Evolutionary conservation across 2,797 vertebrate species (phyloP).

Genomic region (Acanthis flammea): DNA sequence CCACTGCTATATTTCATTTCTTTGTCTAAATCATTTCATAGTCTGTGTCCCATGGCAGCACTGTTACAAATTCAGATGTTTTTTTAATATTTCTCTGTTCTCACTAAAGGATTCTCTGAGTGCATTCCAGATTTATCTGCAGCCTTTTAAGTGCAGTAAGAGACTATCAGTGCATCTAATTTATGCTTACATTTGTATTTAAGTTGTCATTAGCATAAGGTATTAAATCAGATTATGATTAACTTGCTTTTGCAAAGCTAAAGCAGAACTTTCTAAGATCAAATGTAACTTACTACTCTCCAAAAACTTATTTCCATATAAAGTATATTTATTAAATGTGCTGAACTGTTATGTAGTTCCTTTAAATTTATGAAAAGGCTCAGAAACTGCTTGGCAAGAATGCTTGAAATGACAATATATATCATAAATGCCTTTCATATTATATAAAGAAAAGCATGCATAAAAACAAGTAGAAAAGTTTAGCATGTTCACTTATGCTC

Average conservation of each 20-base stretch:
- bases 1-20: background rate
- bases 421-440: slow-evolving; percentile 43
- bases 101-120: slow-evolving; percentile 43
- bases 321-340: slow-evolving; percentile 76
- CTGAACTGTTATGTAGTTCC: slow-evolving; percentile 59
- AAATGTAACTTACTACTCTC: slow-evolving; percentile 68
- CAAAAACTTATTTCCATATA: slow-evolving; percentile 75
- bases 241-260: slow-evolving; percentile 68
- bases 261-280: slow-evolving; percentile 71
- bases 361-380: slow-evolving; percentile 75
- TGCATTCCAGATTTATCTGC: slow-evolving; percentile 64
- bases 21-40: background rate
- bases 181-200: slow-evolving; percentile 69
- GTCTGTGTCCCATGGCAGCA: background rate
- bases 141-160: slow-evolving; percentile 47
- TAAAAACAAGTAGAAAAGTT: slow-evolving; percentile 41
- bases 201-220: slow-evolving; percentile 62
- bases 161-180: slow-evolving; percentile 58
- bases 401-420: slow-evolving; percentile 61
- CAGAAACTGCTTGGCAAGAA: slow-evolving; percentile 62
- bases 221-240: slow-evolving; percentile 77
- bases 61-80: slow-evolving; percentile 12
- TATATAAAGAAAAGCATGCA: slow-evolving; percentile 35
- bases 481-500: slow-evolving; percentile 37
- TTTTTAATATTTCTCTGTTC: slow-evolving; percentile 1